Evolutionary conservation across 2,113 vertebrate species (phyloP).

Genomic region (Ammodytes marinus): DNA sequence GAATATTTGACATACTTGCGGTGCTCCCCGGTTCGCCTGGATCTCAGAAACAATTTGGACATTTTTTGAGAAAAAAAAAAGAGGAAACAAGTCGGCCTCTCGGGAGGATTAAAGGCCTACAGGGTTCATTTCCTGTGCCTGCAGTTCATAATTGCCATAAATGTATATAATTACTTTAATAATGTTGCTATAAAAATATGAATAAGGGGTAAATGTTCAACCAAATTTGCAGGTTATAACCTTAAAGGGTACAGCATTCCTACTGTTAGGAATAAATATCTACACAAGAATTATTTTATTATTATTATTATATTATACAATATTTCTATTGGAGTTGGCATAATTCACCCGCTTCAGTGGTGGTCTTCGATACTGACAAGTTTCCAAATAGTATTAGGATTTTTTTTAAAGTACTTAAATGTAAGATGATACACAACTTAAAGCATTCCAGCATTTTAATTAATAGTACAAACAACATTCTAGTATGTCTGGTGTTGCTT

Average conservation of each 20-base stretch:
- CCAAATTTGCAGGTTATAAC: neutral
- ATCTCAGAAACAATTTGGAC: neutral
- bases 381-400: too few relatives aligned
- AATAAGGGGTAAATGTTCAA: neutral
- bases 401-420: neutral
- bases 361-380: neutral
- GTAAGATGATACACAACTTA: neutral
- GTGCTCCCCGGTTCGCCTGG: neutral
- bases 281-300: too few relatives aligned
- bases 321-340: neutral
- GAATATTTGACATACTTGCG: conserved; percentile 54
- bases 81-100: neutral
- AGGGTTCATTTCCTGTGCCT: conserved; percentile 2
- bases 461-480: neutral
- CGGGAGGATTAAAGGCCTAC: neutral
- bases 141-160: neutral
- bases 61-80: neutral
- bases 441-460: neutral
- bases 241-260: neutral
- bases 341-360: neutral
- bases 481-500: neutral
- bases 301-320: too few relatives aligned
- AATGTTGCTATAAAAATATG: neutral
- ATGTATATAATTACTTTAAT: neutral
- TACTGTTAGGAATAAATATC: neutral